phyloP scores from a whole-genome alignment of 2,113 vertebrate genomes.

The Prietella phreatophila region DNA sequence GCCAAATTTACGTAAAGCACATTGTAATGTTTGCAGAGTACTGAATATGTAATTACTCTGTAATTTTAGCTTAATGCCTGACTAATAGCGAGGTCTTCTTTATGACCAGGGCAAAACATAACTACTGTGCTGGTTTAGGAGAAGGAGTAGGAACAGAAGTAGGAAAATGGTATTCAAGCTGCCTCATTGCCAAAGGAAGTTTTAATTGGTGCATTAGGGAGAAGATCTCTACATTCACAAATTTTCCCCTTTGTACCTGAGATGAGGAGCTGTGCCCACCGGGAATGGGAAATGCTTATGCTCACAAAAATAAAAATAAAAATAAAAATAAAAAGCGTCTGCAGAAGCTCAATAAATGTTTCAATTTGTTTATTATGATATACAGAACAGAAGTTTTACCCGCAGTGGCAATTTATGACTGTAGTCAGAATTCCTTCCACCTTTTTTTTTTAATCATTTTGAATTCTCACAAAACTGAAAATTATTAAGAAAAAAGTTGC shows the following conservation, averaged over 20 bases:
- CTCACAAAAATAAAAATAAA: conserved; percentile 53
- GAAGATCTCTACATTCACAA: conserved; percentile 59
- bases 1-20: conserved; percentile 60
- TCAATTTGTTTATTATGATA: conserved; percentile 53
- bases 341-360: conserved; percentile 41
- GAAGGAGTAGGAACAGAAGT: conserved; percentile 57
- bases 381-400: not conserved
- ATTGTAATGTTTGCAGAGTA: conserved; percentile 62
- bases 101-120: conserved; percentile 55
- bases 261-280: conserved; percentile 57
- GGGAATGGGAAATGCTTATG: conserved; percentile 59
- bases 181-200: conserved; percentile 68
- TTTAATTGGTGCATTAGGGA: conserved; percentile 76
- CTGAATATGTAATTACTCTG: conserved; percentile 70
- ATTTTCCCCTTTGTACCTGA: conserved; percentile 67
- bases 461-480: not conserved
- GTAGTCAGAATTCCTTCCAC: not conserved
- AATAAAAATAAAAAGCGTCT: conserved; percentile 39
- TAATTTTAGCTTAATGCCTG: conserved; percentile 70
- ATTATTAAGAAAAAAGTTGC: not conserved
- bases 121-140: conserved; percentile 62
- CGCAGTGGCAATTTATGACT: not conserved
- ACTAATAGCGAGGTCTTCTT: conserved; percentile 65
- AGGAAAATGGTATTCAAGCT: conserved; percentile 55
- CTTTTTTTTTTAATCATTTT: not conserved